Evolutionary conservation across 2,888 invertebrate genomes (phyloP).

Genomic region (Girardia tigrina): DNA sequence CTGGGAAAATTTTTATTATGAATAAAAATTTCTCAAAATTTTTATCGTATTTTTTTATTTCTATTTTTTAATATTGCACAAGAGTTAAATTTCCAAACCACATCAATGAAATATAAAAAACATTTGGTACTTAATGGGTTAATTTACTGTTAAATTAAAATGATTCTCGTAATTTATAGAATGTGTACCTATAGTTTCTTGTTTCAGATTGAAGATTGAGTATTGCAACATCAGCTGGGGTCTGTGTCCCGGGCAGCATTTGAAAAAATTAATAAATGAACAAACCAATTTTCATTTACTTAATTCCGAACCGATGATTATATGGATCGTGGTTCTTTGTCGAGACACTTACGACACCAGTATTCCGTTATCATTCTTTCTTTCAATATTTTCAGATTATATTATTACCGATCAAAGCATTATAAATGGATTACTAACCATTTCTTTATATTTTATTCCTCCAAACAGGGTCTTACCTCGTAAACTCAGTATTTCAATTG

Average conservation of each 20-base stretch:
- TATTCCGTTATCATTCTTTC: neutral
- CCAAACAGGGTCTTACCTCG: neutral
- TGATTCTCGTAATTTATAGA: no score
- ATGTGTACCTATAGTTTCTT: no score
- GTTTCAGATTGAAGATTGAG: neutral
- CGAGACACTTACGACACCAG: neutral
- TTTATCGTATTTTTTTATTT: no score
- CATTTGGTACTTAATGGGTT: no score
- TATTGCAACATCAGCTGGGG: neutral
- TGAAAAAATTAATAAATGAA: constrained; percentile 18
- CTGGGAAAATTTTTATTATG: no score
- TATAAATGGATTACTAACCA: neutral
- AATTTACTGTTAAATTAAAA: no score
- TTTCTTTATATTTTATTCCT: neutral
- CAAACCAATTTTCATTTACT: neutral
- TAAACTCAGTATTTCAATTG: neutral
- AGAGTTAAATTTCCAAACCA: no score
- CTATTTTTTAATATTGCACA: no score
- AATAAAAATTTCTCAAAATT: no score
- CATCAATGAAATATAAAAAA: no score
- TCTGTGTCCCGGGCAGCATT: neutral
- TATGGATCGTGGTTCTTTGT: neutral
- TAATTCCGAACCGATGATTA: neutral
- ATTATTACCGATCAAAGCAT: neutral
- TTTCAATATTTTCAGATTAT: neutral